Base-by-base conservation (phyloP, 2,113 vertebrate species). In the Microcebus lehilahytsara region DNA sequence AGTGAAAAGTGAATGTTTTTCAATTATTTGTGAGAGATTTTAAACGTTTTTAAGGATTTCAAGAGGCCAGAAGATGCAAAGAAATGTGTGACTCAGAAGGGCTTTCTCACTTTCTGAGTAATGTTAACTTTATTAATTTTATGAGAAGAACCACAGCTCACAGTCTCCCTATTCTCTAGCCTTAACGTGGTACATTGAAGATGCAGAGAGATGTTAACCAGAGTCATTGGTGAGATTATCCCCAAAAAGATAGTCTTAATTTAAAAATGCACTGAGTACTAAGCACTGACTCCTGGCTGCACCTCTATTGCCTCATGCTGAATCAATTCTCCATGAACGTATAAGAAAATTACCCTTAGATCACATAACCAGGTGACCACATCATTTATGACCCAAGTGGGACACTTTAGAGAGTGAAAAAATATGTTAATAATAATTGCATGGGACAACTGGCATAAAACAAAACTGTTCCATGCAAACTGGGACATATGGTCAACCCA, bases 231-330 rank as follows among this genome's bases (percentile, higher is more conserved):
- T 23, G 16, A 25, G 0, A 40, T 23, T 19, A 89, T 6, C 42
- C 16, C 23, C 34, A 40, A n/a, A 85, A 19, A 67, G 32, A 74
- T 66, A 51, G 19, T 7, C 32, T 93, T 42, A 2, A 27, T 20
- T 66, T 46, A 8, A 60, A 92, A 84, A 22, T 9, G 13, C 20
- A 93, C 11, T 64, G 0, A 79, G 30, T 19, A 27, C 30, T 32
- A 4, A 56, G 32, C n/a, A 1, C 42, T 34, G 66, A 30, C 23
- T 67, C 60, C 20, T 17, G 6, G 4, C 16, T n/a, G 12, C 17
- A 4, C 3, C 1, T 13, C 20, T 1, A 22, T 49, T 49, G 7
- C 4, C 12, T 5, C 13, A 20, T 5, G 9, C 14, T 80, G 9
- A 49, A 58, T 93, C 22, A 19, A 51, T 27, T 46, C 30, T 86